These are phyloP conservation scores for Grus americana DNA, from an alignment of 2,113 vertebrate species.

Conservation along the genomic window DNA sequence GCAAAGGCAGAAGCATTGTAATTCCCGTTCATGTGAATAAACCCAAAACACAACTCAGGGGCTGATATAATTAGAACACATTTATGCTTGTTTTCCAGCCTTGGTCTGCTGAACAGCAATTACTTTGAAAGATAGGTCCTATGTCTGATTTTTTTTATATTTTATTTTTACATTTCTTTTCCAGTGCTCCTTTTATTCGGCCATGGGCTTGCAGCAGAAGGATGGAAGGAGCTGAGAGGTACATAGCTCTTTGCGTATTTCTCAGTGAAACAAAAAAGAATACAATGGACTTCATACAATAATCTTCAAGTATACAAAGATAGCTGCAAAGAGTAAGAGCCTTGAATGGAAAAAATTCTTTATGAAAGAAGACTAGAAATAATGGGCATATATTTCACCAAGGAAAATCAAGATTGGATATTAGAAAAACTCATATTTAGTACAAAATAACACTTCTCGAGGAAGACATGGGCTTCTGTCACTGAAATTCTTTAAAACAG, in stretches of 20 bases:
- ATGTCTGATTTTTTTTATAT: not conserved
- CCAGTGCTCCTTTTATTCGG: not conserved
- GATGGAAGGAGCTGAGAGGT: slow-evolving; percentile 6
- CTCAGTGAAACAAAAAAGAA: slow-evolving; percentile 4
- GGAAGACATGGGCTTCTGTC: not conserved
- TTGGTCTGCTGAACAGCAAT: slow-evolving; percentile 69
- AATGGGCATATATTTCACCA: not conserved
- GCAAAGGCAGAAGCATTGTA: slow-evolving; percentile 57
- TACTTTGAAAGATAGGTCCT: slow-evolving; percentile 65
- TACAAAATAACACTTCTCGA: not conserved
- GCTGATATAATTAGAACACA: slow-evolving; percentile 63
- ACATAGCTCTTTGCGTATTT: not conserved
- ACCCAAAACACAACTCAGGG: slow-evolving; percentile 49
- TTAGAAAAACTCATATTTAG: not conserved
- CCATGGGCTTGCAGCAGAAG: not conserved
- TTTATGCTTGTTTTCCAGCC: slow-evolving; percentile 63
- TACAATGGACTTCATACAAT: not conserved
- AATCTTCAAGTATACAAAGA: not conserved
- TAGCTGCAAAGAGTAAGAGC: not conserved
- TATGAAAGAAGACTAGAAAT: not conserved
- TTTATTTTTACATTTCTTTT: not conserved
- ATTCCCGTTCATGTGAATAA: slow-evolving; percentile 51
- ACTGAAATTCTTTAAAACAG: not conserved
- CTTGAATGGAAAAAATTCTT: not conserved
- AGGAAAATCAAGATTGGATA: not conserved